phyloP scores from a whole-genome alignment of 1,140 invertebrate genomes.

The Batillaria attramentaria region DNA sequence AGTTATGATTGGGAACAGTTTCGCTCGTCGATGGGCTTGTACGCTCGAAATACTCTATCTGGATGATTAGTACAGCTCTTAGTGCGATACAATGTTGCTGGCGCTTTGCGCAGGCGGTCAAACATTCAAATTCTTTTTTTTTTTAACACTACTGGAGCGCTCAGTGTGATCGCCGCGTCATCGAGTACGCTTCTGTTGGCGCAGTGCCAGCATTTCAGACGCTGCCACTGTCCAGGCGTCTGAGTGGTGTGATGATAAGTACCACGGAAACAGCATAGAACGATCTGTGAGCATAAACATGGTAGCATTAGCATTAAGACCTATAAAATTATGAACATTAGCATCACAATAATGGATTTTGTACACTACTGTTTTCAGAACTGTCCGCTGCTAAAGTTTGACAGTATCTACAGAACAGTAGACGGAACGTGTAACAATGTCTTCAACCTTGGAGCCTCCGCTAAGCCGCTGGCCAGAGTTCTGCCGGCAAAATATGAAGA shows the following conservation, averaged over 20 bases:
- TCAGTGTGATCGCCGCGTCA: too few relatives aligned
- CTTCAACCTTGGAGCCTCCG: conserved; percentile 11
- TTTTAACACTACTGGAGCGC: too few relatives aligned
- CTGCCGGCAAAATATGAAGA: conserved; percentile 23
- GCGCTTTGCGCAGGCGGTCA: too few relatives aligned
- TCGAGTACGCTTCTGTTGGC: not conserved
- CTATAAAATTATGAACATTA: too few relatives aligned
- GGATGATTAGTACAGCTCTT: too few relatives aligned
- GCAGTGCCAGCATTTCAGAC: not conserved
- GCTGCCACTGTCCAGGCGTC: not conserved
- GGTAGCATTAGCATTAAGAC: too few relatives aligned
- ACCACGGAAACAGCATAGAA: not conserved
- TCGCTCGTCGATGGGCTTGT: too few relatives aligned
- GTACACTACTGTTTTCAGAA: not conserved
- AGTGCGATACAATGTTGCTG: too few relatives aligned
- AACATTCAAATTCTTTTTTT: too few relatives aligned
- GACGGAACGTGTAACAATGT: conserved; percentile 31
- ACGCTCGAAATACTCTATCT: too few relatives aligned
- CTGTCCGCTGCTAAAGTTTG: not conserved
- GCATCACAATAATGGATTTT: not conserved
- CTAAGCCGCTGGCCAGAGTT: not conserved
- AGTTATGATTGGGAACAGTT: too few relatives aligned
- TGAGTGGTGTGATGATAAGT: not conserved
- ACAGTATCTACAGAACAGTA: conserved; percentile 19
- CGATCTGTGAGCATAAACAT: not conserved